These are phyloP conservation scores for Trachemys scripta DNA, from an alignment of 2,113 vertebrate genomes.

Conservation along the genomic window DNA sequence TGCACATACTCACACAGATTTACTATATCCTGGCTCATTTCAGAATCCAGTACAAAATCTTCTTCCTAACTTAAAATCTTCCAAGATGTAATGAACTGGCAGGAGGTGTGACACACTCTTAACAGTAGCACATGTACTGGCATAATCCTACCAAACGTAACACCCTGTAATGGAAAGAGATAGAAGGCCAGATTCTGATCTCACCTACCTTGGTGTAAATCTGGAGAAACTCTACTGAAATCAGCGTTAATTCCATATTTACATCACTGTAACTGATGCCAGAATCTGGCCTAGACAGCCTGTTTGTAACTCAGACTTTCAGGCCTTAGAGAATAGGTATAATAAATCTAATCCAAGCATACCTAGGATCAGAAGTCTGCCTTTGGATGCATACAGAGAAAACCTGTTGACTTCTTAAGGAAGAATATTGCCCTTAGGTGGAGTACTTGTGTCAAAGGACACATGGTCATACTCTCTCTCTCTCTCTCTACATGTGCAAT, in stretches of 20 bases:
- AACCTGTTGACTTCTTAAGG: not conserved
- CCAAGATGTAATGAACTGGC: not conserved
- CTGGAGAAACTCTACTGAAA: not conserved
- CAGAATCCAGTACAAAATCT: not conserved
- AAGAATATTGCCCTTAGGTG: not conserved
- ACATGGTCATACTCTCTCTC: not conserved
- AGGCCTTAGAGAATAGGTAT: not conserved
- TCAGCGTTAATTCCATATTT: not conserved
- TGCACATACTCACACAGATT: not conserved
- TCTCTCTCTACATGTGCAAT: accelerated
- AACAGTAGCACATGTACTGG: not conserved
- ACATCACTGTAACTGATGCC: not conserved
- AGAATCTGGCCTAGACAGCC: not conserved
- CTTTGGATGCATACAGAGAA: accelerated
- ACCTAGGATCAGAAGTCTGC: not conserved
- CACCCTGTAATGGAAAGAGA: too few relatives aligned
- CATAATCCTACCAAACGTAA: not conserved
- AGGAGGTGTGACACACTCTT: not conserved
- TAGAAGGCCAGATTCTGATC: not conserved
- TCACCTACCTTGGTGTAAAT: not conserved
- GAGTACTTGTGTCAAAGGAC: not conserved
- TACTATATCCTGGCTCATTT: not conserved
- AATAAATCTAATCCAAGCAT: not conserved
- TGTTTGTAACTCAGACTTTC: not conserved
- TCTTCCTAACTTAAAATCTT: not conserved